Conservation (phyloP, 2,888 invertebrate species). For the Oxytorus armatus region DNA sequence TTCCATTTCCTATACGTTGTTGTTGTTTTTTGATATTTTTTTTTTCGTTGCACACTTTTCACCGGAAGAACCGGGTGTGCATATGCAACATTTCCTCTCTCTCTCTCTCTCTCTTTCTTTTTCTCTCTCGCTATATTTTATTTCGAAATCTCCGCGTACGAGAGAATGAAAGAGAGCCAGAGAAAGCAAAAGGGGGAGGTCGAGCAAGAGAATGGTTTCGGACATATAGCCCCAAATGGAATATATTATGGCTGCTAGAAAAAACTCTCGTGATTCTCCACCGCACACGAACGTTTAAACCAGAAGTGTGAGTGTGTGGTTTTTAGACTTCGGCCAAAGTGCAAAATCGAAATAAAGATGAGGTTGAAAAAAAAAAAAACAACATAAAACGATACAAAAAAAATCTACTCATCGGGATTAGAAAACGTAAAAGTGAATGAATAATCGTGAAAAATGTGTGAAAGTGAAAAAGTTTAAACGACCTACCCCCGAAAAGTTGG, state of each 20-base stretch:
- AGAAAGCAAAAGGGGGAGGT: slow-evolving; percentile 22
- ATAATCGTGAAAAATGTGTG: too few relatives aligned
- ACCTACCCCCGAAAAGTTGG: too few relatives aligned
- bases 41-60: slow-evolving; percentile 43
- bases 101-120: slow-evolving; percentile 11
- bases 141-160: slow-evolving; percentile 46
- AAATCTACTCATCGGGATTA: too few relatives aligned
- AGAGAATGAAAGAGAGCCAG: slow-evolving; percentile 29
- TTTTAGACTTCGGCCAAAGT: neutral
- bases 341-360: slow-evolving; percentile 13
- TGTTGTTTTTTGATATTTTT: slow-evolving; percentile 15
- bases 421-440: too few relatives aligned
- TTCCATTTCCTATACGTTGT: slow-evolving; percentile 15
- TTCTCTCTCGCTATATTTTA: slow-evolving; percentile 38
- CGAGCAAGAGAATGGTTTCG: slow-evolving; percentile 23
- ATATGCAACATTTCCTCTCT: slow-evolving; percentile 57
- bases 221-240: slow-evolving; percentile 42
- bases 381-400: too few relatives aligned
- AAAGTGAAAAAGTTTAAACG: too few relatives aligned
- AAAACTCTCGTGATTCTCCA: neutral
- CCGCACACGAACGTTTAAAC: slow-evolving; percentile 4
- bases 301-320: neutral
- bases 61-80: slow-evolving; percentile 42
- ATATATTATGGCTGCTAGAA: slow-evolving; percentile 33
- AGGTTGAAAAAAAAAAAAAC: slow-evolving; percentile 6